Evolutionary conservation across 2,113 vertebrate genomes (phyloP).

Genomic region (Macrotus californicus): DNA sequence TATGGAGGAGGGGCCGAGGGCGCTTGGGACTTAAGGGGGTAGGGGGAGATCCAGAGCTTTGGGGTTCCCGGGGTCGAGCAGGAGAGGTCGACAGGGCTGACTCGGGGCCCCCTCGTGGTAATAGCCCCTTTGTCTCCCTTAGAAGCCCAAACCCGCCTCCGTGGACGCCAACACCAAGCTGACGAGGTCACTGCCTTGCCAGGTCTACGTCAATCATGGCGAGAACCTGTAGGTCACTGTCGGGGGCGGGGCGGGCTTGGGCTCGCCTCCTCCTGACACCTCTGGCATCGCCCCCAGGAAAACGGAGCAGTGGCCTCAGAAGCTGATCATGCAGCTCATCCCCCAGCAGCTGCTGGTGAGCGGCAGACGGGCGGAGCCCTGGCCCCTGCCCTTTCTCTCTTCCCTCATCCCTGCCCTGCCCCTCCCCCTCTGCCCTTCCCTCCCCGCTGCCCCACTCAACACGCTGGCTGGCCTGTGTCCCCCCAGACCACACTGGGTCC

Average conservation of each 20-base stretch:
- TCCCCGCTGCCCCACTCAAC: background rate
- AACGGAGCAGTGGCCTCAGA: conserved; percentile 94
- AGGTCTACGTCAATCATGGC: conserved; percentile 93
- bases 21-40: background rate
- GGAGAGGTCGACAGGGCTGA: background rate
- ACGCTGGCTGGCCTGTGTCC: background rate
- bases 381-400: fast-evolving
- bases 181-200: conserved; percentile 91
- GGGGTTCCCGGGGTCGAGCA: background rate
- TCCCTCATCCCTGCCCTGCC: background rate
- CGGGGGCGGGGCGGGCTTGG: fast-evolving
- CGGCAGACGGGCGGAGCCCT: fast-evolving
- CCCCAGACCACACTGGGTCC: conserved; percentile 90
- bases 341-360: conserved; percentile 92
- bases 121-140: background rate
- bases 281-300: conserved; percentile 78
- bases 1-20: too few species aligned
- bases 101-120: background rate
- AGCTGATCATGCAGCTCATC: conserved; percentile 95
- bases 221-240: conserved; percentile 90
- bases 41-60: background rate
- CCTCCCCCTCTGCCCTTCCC: background rate
- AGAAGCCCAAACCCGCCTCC: conserved; percentile 92
- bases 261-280: fast-evolving
- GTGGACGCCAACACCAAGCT: conserved; percentile 90